Evolutionary conservation across 2,113 vertebrate species (phyloP), one percentile per base, ranked within the genome.

Genomic region (Pachyramphus minor): DNA sequence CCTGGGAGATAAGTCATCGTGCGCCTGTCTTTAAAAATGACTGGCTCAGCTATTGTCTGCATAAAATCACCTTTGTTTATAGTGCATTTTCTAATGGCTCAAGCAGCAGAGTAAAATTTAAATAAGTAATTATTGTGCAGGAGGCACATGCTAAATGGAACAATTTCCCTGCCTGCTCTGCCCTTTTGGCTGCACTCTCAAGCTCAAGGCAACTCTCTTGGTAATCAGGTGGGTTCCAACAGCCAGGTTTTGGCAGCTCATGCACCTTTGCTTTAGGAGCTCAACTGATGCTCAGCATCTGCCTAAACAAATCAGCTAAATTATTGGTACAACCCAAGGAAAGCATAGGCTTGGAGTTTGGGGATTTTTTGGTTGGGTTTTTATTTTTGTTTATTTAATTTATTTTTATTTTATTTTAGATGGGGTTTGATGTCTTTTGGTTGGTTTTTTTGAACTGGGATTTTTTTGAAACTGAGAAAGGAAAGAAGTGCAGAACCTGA

Each of bases 21-120:
- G 91, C 20, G 73, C 96, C 95, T 84, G 87, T 67, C 95, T 97
- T 93, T 49, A 81, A 87, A 96, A 93, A 93, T 10, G 76, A 94
- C 95, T 95, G 96, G 93, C 94, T 97, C 96, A 94, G 97, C 94
- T 95, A 86, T 89, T 94, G 90, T 86, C 95, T 95, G 90, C 93
- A 60, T 80, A 37, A 91, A 94, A 72, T 63, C 95, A 86, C 90
- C 93, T 94, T 78, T 93, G 95, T 96, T 95, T 93, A 75, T 58
- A 4, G 80, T 35, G 90, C 64, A 0, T 82, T 84, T 90, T 28
- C 88, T 93, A 91, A 94, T 68, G 90, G 91, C 95, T 96, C 49
- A 6, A 56, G 39, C 93, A 8, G 93, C 92, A 11, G 95, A 84
- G 93, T 74, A 78, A 94, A 93, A 96, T 94, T 94, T 95, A 93